Conservation (phyloP, 2,113 vertebrate species). For the Gopherus evgoodei region DNA sequence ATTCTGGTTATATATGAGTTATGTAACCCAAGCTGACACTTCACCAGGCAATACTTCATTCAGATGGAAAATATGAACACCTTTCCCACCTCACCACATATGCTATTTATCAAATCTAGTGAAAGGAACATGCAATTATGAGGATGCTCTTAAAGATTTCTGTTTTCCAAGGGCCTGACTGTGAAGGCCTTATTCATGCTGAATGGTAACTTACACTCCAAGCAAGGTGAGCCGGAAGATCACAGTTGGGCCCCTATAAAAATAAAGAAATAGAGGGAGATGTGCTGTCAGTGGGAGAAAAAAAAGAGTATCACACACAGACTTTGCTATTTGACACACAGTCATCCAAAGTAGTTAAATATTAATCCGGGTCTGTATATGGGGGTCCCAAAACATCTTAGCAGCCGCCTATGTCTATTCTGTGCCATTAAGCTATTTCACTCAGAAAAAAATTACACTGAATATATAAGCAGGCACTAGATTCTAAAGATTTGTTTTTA, state of each 20-base stretch:
- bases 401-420: background rate
- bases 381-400: background rate
- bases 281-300: background rate
- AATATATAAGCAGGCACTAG: background rate
- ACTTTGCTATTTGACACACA: background rate
- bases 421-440: background rate
- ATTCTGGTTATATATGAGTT: slow-evolving; percentile 76
- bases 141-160: slow-evolving; percentile 64
- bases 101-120: slow-evolving; percentile 69
- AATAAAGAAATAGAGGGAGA: background rate
- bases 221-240: background rate
- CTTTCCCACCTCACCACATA: slow-evolving; percentile 57
- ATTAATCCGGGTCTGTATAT: background rate
- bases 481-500: background rate
- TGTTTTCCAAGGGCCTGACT: slow-evolving; percentile 32
- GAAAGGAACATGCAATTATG: slow-evolving; percentile 67
- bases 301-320: background rate
- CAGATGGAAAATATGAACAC: slow-evolving; percentile 69
- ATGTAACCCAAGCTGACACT: slow-evolving; percentile 77
- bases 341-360: background rate
- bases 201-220: background rate
- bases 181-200: slow-evolving; percentile 40
- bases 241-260: background rate
- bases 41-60: slow-evolving; percentile 68
- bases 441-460: background rate